Conservation (phyloP, 2,797 vertebrate species). For the Tragopan temminckii region DNA sequence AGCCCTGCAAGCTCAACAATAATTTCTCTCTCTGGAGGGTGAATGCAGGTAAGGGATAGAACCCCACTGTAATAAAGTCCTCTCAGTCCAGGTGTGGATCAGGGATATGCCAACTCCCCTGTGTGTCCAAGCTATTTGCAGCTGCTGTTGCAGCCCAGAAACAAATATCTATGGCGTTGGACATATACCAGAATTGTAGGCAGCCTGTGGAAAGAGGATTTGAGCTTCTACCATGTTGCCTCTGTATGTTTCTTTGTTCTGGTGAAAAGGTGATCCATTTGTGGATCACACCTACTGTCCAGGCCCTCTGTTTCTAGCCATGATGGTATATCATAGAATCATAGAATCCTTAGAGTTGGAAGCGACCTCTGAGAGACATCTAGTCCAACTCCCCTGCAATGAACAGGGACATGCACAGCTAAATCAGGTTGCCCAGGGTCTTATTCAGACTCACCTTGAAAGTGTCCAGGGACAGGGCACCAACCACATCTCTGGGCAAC, state of each 20-base stretch:
- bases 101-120: neutral
- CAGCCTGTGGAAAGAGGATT: neutral
- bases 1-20: neutral
- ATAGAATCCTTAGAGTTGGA: too few species aligned
- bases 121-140: neutral
- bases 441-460: too few species aligned
- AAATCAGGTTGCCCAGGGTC: too few species aligned
- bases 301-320: neutral
- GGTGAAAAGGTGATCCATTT: neutral
- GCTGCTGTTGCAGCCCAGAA: neutral
- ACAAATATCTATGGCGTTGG: neutral
- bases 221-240: neutral
- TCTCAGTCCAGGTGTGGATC: neutral
- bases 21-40: neutral
- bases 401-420: too few species aligned
- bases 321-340: too few species aligned
- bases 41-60: neutral
- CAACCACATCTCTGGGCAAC: too few species aligned
- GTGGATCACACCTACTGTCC: neutral
- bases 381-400: too few species aligned
- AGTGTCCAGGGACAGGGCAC: too few species aligned
- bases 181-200: neutral
- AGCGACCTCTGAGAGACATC: too few species aligned
- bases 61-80: neutral
- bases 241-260: neutral